Base-by-base conservation (phyloP, 2,797 vertebrate genomes). In the Tangara arthus region DNA sequence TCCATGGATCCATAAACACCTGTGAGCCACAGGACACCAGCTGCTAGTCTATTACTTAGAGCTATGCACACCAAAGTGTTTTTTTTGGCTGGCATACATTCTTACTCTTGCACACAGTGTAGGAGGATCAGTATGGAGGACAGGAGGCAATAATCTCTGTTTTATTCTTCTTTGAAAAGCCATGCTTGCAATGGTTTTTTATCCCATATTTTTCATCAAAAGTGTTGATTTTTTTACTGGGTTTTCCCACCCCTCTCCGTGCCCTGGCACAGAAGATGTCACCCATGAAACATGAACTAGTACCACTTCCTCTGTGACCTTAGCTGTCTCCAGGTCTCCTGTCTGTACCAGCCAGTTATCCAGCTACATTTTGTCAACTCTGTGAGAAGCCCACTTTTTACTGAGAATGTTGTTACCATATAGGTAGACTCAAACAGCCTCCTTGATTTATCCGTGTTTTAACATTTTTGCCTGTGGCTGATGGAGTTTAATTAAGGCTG, bases 401-500 rank as follows among this genome's bases (percentile, higher is more conserved):
- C 41, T 59, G 61, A 73, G 79, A 87, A 76, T 49, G 85, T 46
- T 89, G 73, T 95, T 90, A 78, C 87, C 84, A 68, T 75, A 42
- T 75, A 55, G 78, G 77, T 89, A 93, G 71, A 64, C 80, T 79
- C 63, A 92, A 92, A 92, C 50, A 92, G 79, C 37, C 52, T 53
- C 55, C 34, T 60, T 90, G 71, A 94, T 97, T 95, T 93, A 90
- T 94, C 70, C 47, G 71, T 79, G 28, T 86, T 95, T 89, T 91
- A 95, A 89, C 72, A 65, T 92, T 94, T 94, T 71, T 95, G 90
- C 83, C 85, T 82, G 72, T 95, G 94, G 96, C 75, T 90, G 77
- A 96, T 91, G 90, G 95, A 95, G 68, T 95, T 96, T 95, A 95
- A 97, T 97, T 95, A 96, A 94, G 89, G 83, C 81, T 95, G 56